These are phyloP conservation scores for Melikaiella ostensackeni DNA, from an alignment of 2,888 invertebrate genomes.

Conservation along the genomic window DNA sequence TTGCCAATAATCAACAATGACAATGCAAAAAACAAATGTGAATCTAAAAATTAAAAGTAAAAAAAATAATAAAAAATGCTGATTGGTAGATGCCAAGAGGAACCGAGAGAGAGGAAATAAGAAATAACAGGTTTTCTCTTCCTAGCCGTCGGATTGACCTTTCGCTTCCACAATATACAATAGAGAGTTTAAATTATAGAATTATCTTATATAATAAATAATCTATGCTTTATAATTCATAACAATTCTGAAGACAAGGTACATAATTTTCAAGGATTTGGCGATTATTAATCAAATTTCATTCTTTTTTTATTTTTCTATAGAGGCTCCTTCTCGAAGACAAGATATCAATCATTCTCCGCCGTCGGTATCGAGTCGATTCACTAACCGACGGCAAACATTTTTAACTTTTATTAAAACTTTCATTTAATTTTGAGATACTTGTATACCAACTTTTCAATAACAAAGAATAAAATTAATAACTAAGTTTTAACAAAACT, in stretches of 20 bases:
- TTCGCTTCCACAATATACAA: neutral
- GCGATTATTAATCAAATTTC: constrained; percentile 55
- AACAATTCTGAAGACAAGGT: constrained; percentile 18
- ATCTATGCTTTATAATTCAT: neutral
- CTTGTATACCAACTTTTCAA: too few relatives aligned
- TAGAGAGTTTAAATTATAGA: neutral
- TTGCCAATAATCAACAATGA: neutral
- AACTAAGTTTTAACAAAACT: too few relatives aligned
- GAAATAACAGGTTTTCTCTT: constrained; percentile 38
- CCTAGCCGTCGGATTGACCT: constrained; percentile 14
- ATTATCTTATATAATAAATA: neutral
- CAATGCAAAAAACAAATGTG: neutral
- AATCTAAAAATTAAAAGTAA: neutral
- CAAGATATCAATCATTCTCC: constrained; percentile 28
- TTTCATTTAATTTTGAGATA: too few relatives aligned
- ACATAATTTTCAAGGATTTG: constrained; percentile 52
- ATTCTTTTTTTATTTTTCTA: neutral
- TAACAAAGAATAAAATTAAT: too few relatives aligned
- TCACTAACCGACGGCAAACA: constrained; percentile 21
- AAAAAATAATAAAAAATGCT: neutral
- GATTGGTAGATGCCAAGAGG: neutral
- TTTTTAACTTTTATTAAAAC: neutral
- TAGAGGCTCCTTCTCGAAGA: neutral
- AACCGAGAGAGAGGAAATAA: neutral
- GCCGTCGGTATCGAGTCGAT: constrained; percentile 22